Conservation (phyloP, 2,888 invertebrate species). For the Galerucella pusilla region DNA sequence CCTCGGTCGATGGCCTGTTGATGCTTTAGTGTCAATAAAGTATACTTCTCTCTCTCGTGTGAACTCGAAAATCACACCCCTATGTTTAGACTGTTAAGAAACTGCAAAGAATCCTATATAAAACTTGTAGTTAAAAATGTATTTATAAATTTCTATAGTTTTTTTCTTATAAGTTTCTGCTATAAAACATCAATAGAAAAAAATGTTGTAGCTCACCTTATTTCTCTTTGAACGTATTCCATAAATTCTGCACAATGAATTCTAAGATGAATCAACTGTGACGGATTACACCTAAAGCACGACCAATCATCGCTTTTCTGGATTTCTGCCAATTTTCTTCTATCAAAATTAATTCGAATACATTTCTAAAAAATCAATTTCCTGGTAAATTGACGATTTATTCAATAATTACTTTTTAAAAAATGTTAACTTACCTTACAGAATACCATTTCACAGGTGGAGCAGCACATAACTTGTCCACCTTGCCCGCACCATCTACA, state of each 20-base stretch:
- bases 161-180: too few relatives aligned
- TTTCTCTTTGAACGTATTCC: conserved; percentile 74
- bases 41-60: too few relatives aligned
- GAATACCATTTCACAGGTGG: conserved; percentile 79
- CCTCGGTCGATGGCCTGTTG: too few relatives aligned
- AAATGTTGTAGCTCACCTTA: conserved; percentile 64
- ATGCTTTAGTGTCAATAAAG: too few relatives aligned
- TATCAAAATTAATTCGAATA: conserved; percentile 78
- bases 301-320: conserved; percentile 84
- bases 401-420: background rate
- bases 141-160: too few relatives aligned
- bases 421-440: conserved; percentile 69
- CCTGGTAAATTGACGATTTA: too few relatives aligned
- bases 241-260: conserved; percentile 79
- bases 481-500: conserved; percentile 88
- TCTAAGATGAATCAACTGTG: conserved; percentile 73
- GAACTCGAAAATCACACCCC: too few relatives aligned
- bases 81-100: too few relatives aligned
- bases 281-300: conserved; percentile 80
- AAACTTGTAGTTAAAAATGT: too few relatives aligned
- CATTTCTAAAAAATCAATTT: conserved; percentile 71
- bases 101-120: too few relatives aligned
- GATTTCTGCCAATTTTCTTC: conserved; percentile 75
- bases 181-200: background rate
- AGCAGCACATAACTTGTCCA: conserved; percentile 78